Evolutionary conservation across 1,140 invertebrate species (phyloP).

Genomic region (Drosophila repleta): DNA sequence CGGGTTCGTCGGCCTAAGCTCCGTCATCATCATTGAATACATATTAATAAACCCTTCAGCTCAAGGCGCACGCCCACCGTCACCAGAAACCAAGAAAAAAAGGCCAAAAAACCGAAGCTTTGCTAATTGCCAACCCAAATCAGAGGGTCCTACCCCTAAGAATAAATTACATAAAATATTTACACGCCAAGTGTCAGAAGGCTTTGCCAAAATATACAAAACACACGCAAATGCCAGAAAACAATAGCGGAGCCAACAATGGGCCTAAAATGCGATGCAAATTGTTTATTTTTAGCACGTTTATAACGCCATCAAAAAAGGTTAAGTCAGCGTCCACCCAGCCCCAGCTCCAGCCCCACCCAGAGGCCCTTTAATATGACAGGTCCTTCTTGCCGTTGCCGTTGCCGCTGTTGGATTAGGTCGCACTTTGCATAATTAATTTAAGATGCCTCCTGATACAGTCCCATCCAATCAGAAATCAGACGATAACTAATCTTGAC

Average conservation of each 20-base stretch:
- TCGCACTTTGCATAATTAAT: slow-evolving; percentile 80
- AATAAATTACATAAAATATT: slow-evolving; percentile 74
- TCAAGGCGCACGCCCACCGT: not conserved
- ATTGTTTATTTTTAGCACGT: slow-evolving; percentile 81
- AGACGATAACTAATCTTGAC: no score
- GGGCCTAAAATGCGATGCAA: slow-evolving; percentile 37
- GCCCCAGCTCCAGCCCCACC: not conserved
- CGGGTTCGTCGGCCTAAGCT: not conserved
- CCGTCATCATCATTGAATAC: slow-evolving; percentile 11
- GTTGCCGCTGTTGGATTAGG: slow-evolving; percentile 64
- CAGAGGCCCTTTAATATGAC: slow-evolving; percentile 50
- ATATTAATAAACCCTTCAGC: slow-evolving; percentile 24
- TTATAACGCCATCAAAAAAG: slow-evolving; percentile 76
- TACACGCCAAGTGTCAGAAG: slow-evolving; percentile 68
- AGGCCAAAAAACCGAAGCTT: slow-evolving; percentile 36
- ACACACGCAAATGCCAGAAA: slow-evolving; percentile 51
- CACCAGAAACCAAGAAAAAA: slow-evolving; percentile 2
- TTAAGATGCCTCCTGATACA: slow-evolving; percentile 13
- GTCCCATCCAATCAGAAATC: not conserved
- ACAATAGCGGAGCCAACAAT: slow-evolving; percentile 38
- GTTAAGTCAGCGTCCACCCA: slow-evolving; percentile 58
- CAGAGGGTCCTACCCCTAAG: slow-evolving; percentile 40
- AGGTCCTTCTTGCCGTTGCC: slow-evolving; percentile 33
- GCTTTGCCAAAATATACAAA: slow-evolving; percentile 45
- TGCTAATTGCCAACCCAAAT: slow-evolving; percentile 76